Percentiles rank a stretch among this genome's conserved stretches.
Evolutionary conservation across 2,888 invertebrate genomes (phyloP).

Genomic region (Panzeria rudis): DNA sequence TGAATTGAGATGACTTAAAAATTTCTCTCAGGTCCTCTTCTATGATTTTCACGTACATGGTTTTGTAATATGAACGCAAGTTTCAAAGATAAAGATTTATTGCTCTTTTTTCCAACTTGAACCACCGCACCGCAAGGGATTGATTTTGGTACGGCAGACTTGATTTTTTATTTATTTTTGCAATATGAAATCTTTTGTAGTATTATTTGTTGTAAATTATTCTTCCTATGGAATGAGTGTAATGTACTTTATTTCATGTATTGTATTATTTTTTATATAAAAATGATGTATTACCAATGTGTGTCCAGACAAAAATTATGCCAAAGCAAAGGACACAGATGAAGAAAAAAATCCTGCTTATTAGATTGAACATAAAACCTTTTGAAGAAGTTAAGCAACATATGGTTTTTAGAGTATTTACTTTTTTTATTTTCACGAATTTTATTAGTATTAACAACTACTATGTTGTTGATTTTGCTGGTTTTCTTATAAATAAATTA

Average conservation of each 20-base stretch:
- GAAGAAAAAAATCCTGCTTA: neutral
- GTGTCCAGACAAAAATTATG: slow-evolving; percentile 1
- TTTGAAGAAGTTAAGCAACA: slow-evolving; percentile 24
- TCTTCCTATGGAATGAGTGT: neutral
- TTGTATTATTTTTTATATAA: slow-evolving; percentile 21
- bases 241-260: slow-evolving; percentile 3
- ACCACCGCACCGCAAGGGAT: too few species aligned
- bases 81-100: too few species aligned
- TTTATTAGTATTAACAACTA: slow-evolving; percentile 14
- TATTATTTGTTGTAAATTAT: slow-evolving; percentile 32
- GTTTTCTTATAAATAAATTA: slow-evolving; percentile 32
- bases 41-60: too few species aligned
- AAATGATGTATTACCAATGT: neutral
- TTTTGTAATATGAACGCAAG: too few species aligned
- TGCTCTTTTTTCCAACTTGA: too few species aligned
- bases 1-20: too few species aligned
- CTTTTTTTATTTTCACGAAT: slow-evolving; percentile 5
- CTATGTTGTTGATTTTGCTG: slow-evolving; percentile 7
- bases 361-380: slow-evolving; percentile 26
- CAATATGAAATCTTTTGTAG: too few species aligned
- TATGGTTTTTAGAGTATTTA: slow-evolving; percentile 15
- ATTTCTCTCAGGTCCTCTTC: too few species aligned
- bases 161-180: too few species aligned
- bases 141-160: too few species aligned
- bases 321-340: neutral